Percentiles rank a stretch among this genome's conserved stretches.
Conservation (phyloP, 1,140 invertebrate species). For the Lordiphosa collinella region DNA sequence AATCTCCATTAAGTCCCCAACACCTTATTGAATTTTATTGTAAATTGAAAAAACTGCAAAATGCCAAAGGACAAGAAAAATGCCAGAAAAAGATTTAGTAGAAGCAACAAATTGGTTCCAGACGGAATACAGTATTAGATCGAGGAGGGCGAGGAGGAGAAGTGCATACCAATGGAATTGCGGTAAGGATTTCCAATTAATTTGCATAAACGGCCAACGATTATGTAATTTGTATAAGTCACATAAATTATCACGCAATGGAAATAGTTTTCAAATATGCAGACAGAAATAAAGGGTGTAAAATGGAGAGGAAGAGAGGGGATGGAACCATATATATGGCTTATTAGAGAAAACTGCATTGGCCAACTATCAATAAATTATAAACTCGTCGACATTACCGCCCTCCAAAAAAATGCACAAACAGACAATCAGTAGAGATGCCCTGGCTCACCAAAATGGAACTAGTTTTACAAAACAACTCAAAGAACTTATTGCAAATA, state of each 20-base stretch:
- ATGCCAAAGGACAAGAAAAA: slow-evolving; percentile 19
- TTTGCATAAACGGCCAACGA: slow-evolving; percentile 62
- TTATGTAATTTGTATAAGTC: slow-evolving; percentile 62
- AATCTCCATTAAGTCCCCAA: slow-evolving; percentile 72
- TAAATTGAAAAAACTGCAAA: slow-evolving; percentile 63
- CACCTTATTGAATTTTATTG: slow-evolving; percentile 76
- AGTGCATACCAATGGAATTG: background rate
- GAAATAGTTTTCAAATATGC: slow-evolving; percentile 69
- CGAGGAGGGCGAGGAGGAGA: background rate
- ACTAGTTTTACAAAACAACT: too few relatives aligned
- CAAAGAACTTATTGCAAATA: too few relatives aligned
- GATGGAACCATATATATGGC: slow-evolving; percentile 8
- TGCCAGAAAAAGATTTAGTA: slow-evolving; percentile 34
- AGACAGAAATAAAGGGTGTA: slow-evolving; percentile 29
- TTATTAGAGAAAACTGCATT: slow-evolving; percentile 39
- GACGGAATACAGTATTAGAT: background rate
- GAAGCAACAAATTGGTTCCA: slow-evolving; percentile 42
- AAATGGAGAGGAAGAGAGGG: background rate
- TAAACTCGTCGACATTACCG: slow-evolving; percentile 32
- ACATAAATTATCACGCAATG: slow-evolving; percentile 71
- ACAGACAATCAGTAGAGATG: slow-evolving; percentile 14
- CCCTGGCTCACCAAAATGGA: background rate
- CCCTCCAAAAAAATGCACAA: slow-evolving; percentile 5
- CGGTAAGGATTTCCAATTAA: slow-evolving; percentile 45
- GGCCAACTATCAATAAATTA: slow-evolving; percentile 69